Conservation (phyloP, 1,140 invertebrate genomes). For the Pseudomyrmex flavicornis region DNA sequence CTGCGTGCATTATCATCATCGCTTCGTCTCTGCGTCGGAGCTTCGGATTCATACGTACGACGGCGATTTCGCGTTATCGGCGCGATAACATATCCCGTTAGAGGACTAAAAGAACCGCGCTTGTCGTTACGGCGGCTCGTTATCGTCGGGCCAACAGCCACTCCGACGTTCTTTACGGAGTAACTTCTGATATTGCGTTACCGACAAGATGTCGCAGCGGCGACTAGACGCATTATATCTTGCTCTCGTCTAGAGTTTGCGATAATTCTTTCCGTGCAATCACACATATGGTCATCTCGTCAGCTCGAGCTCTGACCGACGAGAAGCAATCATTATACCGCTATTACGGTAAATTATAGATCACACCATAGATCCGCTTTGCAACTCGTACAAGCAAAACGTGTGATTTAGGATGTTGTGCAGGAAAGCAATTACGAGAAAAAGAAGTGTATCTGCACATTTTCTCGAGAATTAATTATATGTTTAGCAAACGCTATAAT, state of each 20-base stretch:
- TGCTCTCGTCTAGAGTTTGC: not conserved
- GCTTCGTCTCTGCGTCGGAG: not conserved
- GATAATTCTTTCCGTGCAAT: not conserved
- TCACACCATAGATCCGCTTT: slow-evolving; percentile 42
- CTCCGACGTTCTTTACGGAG: slow-evolving; percentile 38
- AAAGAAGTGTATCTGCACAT: not conserved
- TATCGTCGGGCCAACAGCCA: slow-evolving; percentile 56
- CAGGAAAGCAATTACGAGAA: not conserved
- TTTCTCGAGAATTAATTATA: slow-evolving; percentile 1
- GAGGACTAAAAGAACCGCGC: slow-evolving; percentile 19
- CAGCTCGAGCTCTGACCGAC: not conserved
- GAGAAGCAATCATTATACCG: slow-evolving; percentile 36
- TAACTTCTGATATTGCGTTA: slow-evolving; percentile 65
- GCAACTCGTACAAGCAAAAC: slow-evolving; percentile 9
- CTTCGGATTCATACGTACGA: slow-evolving; percentile 37
- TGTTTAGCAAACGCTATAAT: not conserved
- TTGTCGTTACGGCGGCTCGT: slow-evolving; percentile 25
- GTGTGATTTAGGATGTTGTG: slow-evolving; percentile 34
- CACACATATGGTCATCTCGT: not conserved
- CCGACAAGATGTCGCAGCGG: not conserved
- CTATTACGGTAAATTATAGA: slow-evolving; percentile 53
- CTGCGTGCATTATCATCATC: slow-evolving; percentile 55
- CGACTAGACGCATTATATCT: not conserved
- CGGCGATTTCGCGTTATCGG: slow-evolving; percentile 63
- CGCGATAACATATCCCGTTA: slow-evolving; percentile 58